phyloP scores from a whole-genome alignment of 2,888 invertebrate species.

The Eumacrocentrus americanus region DNA sequence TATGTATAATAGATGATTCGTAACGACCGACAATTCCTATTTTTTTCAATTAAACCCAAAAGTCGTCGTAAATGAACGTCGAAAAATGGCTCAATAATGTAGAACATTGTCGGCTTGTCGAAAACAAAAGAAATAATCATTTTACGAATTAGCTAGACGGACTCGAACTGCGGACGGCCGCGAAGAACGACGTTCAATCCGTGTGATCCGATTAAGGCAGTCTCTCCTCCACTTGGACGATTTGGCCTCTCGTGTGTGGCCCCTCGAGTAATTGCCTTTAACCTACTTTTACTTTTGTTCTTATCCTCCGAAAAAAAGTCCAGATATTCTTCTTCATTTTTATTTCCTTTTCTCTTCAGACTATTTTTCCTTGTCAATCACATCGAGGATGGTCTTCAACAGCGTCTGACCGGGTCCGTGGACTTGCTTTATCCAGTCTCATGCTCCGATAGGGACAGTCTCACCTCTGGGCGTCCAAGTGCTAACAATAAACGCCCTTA shows the following conservation, averaged over 20 bases:
- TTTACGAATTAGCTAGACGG: conserved; percentile 22
- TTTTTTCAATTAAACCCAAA: neutral
- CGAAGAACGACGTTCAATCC: conserved; percentile 17
- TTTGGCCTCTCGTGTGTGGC: conserved; percentile 4
- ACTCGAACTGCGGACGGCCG: conserved; percentile 19
- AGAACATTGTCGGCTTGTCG: neutral
- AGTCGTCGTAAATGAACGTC: neutral
- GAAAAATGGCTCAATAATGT: neutral
- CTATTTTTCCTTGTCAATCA: neutral
- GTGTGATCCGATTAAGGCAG: conserved; percentile 30
- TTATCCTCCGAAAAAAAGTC: neutral
- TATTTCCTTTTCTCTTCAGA: neutral
- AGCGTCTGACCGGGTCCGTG: neutral
- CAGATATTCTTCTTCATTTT: neutral
- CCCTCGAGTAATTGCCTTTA: neutral
- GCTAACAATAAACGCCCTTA: neutral
- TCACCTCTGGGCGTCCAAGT: conserved; percentile 7
- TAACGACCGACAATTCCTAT: no score
- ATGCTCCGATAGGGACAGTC: conserved; percentile 10
- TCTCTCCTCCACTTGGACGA: conserved; percentile 32
- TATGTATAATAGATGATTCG: neutral
- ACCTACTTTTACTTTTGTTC: neutral
- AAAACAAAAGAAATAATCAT: neutral
- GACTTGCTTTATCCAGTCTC: conserved; percentile 23
- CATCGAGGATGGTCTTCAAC: neutral